These are phyloP conservation scores for Polyploca ridens DNA, from an alignment of 2,888 invertebrate genomes.

Conservation along the genomic window DNA sequence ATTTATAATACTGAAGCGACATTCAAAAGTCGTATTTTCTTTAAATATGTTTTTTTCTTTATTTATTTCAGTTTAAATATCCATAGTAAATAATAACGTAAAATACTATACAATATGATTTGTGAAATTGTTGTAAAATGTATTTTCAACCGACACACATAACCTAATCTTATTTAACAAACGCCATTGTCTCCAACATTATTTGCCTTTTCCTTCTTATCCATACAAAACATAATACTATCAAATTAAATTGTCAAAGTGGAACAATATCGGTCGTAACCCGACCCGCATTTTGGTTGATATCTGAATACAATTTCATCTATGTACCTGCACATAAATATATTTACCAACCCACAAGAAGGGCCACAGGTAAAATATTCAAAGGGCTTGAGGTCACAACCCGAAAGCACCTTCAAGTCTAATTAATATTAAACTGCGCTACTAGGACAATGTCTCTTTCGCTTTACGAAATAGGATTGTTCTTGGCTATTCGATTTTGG, in stretches of 20 bases:
- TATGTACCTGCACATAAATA: constrained; percentile 16
- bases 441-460: constrained; percentile 33
- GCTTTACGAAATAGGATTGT: not conserved
- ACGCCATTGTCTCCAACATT: not conserved
- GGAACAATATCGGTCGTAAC: constrained; percentile 22
- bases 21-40: too few relatives aligned
- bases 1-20: too few relatives aligned
- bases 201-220: constrained; percentile 16
- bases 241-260: constrained; percentile 18
- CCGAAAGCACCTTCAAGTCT: constrained; percentile 48
- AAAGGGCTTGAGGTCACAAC: constrained; percentile 45
- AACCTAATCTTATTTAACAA: not conserved
- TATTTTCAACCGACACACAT: not conserved
- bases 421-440: constrained; percentile 62
- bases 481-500: not conserved
- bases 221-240: constrained; percentile 17
- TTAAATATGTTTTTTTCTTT: too few relatives aligned
- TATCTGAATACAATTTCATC: constrained; percentile 17
- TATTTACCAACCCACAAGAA: constrained; percentile 28
- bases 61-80: too few relatives aligned
- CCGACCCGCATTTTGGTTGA: constrained; percentile 31
- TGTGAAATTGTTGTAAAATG: not conserved
- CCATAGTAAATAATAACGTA: too few relatives aligned
- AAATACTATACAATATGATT: not conserved
- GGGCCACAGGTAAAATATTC: constrained; percentile 55